phyloP scores from a whole-genome alignment of 1,140 invertebrate genomes.

The Plodia interpunctella region DNA sequence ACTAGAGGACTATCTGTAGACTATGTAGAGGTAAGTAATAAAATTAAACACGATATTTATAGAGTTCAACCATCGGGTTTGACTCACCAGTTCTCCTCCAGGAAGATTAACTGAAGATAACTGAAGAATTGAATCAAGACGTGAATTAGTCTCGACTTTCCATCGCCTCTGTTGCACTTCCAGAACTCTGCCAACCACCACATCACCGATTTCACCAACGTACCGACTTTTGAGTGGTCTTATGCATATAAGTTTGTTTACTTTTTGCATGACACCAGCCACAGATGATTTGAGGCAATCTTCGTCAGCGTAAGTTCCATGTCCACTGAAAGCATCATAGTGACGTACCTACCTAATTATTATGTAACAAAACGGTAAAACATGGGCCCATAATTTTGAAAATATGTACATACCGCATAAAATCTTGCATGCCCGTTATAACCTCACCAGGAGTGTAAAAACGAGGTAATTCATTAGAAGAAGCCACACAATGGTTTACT shows the following conservation, averaged over 20 bases:
- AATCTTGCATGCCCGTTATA: slow-evolving; percentile 88
- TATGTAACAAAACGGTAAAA: neutral
- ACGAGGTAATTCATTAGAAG: slow-evolving; percentile 77
- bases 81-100: slow-evolving; percentile 92
- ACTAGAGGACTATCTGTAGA: no score
- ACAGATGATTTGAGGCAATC: slow-evolving; percentile 93
- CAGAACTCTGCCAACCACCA: slow-evolving; percentile 95
- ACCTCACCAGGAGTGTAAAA: slow-evolving; percentile 93
- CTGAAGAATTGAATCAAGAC: slow-evolving; percentile 91
- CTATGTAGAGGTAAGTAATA: no score
- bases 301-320: slow-evolving; percentile 95
- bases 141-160: slow-evolving; percentile 96
- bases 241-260: slow-evolving; percentile 96
- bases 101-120: slow-evolving; percentile 97
- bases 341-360: neutral
- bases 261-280: slow-evolving; percentile 94
- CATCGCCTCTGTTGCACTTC: slow-evolving; percentile 95
- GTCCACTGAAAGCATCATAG: slow-evolving; percentile 84
- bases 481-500: slow-evolving; percentile 78
- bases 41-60: neutral
- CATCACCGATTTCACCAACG: slow-evolving; percentile 97
- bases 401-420: slow-evolving; percentile 83
- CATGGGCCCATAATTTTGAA: neutral
- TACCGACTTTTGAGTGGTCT: slow-evolving; percentile 93
- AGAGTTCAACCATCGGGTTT: neutral